Evolutionary conservation across 2,797 vertebrate species (phyloP), one percentile per base, ranked within the genome.

Genomic region (Melanitta fusca): DNA sequence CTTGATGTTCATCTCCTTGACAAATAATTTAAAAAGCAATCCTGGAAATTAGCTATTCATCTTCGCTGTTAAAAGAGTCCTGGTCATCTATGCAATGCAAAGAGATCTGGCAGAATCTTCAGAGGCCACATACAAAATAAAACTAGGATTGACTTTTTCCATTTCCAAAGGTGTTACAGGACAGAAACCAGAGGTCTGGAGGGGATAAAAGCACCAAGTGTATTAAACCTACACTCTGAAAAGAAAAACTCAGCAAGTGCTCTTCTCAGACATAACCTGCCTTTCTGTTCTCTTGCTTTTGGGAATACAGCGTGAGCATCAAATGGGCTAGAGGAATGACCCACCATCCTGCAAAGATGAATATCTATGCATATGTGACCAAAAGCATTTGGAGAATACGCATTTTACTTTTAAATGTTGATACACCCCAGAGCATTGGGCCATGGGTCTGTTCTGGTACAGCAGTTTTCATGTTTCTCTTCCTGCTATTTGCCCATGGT

Each of bases 21-120:
- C 32, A 92, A 36, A 68, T 25, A 92, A 89, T 91, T 93, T 25
- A 25, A 94, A 91, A 93, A 93, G 25, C 36, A 0, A 0, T 34
- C 47, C 74, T 94, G 66, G 69, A 90, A 94, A 91, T 93, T 61
- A 95, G 62, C 34, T 80, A 61, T 89, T 96, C 72, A 85, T 80
- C 82, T 82, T 90, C 3, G 2, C 73, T 89, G 27, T 80, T 93
- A 39, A 88, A 86, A 86, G 62, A 60, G 51, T 87, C 39, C 12
- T 30, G 53, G 85, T 94, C 25, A 3, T 79, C 72, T 91, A 6
- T 18, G 70, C 61, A 62, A 49, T 66, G 36, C 79, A 80, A 91
- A 75, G 80, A 91, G 32, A 93, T 85, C 77, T 61, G 75, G 61
- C 49, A 94, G 78, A 78, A 70, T 77, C 81, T 83, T 62, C 74